Evolutionary conservation across 1,140 invertebrate genomes (phyloP).

Genomic region (Lerema accius): DNA sequence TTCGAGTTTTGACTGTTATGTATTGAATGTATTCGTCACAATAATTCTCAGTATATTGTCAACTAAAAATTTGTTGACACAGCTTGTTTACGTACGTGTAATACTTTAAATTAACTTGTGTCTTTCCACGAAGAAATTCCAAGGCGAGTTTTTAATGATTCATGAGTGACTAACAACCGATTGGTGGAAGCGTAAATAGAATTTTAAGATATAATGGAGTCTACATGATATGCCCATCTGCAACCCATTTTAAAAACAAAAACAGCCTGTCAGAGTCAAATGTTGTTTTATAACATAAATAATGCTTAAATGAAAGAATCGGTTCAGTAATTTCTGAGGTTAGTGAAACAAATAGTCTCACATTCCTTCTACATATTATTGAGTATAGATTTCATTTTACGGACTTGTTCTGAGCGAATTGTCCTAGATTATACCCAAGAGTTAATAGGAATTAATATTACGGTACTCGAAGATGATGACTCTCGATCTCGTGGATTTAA

Average conservation of each 20-base stretch:
- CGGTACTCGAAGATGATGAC: constrained; percentile 5
- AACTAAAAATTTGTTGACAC: constrained; percentile 26
- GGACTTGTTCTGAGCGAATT: background rate
- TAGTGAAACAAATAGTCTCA: background rate
- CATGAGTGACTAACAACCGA: background rate
- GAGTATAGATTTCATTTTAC: background rate
- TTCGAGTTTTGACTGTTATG: too few species aligned
- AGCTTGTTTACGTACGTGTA: constrained; percentile 8
- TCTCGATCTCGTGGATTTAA: background rate
- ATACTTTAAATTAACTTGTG: background rate
- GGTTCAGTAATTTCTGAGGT: background rate
- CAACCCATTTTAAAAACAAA: too few species aligned
- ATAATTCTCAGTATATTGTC: too few species aligned
- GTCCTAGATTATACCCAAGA: background rate
- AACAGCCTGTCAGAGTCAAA: too few species aligned
- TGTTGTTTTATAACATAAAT: too few species aligned
- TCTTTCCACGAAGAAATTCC: background rate
- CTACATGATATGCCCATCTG: too few species aligned
- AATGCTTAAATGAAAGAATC: too few species aligned
- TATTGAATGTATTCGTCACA: too few species aligned
- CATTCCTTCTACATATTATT: background rate
- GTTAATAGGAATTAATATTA: constrained; percentile 13
- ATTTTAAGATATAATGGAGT: too few species aligned
- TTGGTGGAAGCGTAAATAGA: too few species aligned
- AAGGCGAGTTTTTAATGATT: constrained; percentile 29